Evolutionary conservation across 2,113 vertebrate genomes (phyloP).

Genomic region (Poecile atricapillus): DNA sequence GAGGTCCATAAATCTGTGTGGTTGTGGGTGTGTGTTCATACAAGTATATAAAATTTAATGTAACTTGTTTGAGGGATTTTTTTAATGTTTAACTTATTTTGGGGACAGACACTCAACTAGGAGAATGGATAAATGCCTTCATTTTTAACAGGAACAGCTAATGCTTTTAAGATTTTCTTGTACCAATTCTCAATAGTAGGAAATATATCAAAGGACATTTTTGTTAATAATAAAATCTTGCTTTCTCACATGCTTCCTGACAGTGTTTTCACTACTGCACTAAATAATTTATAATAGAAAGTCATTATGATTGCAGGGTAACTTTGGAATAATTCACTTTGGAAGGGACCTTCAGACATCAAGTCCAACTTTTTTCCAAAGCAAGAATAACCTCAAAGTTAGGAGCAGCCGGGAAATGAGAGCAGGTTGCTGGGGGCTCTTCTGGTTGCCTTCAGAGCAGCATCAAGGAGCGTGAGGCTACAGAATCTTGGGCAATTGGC

Average conservation of each 20-base stretch:
- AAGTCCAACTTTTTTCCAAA: neutral
- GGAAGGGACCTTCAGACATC: neutral
- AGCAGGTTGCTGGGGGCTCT: neutral
- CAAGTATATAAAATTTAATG: neutral
- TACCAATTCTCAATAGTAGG: neutral
- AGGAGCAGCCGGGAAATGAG: neutral
- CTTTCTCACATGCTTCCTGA: neutral
- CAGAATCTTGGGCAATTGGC: neutral
- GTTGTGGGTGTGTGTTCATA: neutral
- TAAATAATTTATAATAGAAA: neutral
- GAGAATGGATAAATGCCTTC: neutral
- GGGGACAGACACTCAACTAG: neutral
- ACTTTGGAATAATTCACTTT: neutral
- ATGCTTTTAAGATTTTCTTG: neutral
- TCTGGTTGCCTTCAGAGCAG: neutral
- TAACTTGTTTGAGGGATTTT: neutral
- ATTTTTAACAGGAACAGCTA: neutral
- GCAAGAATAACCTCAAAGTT: neutral
- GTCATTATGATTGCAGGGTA: neutral
- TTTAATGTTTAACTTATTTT: neutral
- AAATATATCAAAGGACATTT: neutral
- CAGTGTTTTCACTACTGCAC: neutral
- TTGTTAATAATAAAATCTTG: neutral
- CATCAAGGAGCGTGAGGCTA: neutral
- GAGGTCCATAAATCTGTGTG: neutral